Conservation (phyloP, 1,140 invertebrate genomes). For the Yoshiicerus persimilis region DNA sequence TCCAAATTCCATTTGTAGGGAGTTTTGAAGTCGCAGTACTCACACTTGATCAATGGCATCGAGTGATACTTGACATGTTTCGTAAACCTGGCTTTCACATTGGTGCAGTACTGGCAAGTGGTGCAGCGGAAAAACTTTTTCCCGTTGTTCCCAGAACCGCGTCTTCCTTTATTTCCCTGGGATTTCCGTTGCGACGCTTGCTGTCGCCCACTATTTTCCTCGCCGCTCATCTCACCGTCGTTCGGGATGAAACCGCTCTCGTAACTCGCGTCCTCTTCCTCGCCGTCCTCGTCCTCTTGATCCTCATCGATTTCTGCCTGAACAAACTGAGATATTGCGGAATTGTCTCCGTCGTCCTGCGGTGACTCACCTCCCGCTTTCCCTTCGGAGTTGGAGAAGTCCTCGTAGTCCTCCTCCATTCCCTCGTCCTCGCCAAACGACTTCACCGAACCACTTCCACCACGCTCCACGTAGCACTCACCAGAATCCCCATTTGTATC, state of each 20-base stretch:
- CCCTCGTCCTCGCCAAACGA: constrained; percentile 36
- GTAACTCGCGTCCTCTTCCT: constrained; percentile 48
- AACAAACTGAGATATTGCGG: background rate
- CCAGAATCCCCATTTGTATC: background rate
- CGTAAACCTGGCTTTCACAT: constrained; percentile 83
- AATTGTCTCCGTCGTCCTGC: background rate
- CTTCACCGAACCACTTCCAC: background rate
- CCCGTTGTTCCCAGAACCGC: constrained; percentile 38
- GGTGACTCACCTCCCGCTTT: background rate
- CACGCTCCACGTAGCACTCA: background rate
- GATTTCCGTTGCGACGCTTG: constrained; percentile 37
- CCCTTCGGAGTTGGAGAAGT: background rate
- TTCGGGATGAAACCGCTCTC: constrained; percentile 51
- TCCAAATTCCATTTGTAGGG: constrained; percentile 74
- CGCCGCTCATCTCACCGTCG: constrained; percentile 28
- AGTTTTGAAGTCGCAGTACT: constrained; percentile 87
- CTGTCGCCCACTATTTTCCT: constrained; percentile 35
- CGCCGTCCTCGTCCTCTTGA: constrained; percentile 40
- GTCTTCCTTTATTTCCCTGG: constrained; percentile 15
- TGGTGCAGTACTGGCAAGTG: constrained; percentile 86
- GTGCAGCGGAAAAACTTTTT: constrained; percentile 76
- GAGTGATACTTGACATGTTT: constrained; percentile 94
- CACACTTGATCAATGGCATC: constrained; percentile 91
- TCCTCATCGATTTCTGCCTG: constrained; percentile 47
- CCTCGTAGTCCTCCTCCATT: constrained; percentile 28